Conservation (phyloP, 1,140 invertebrate genomes). For the Odontomachus brunneus region DNA sequence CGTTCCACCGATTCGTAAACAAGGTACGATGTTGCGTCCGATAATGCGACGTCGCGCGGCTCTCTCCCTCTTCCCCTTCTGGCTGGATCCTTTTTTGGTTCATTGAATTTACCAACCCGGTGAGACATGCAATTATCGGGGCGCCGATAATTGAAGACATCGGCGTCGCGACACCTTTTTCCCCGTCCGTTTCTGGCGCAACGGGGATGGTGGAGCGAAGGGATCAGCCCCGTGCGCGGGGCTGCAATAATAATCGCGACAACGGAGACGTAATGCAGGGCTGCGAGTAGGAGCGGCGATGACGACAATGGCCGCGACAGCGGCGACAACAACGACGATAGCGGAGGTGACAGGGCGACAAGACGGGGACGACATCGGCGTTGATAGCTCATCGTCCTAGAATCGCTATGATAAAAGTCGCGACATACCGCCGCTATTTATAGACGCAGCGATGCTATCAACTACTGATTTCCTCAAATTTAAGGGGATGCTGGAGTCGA, state of each 20-base stretch:
- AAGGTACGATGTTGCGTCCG: not conserved
- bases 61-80: not conserved
- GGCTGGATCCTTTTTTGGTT: constrained; percentile 11
- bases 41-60: no score
- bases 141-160: constrained; percentile 50
- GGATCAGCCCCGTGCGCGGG: constrained; percentile 29
- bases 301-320: constrained; percentile 58
- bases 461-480: no score
- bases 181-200: not conserved
- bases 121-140: constrained; percentile 43
- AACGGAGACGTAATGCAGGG: constrained; percentile 47
- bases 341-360: constrained; percentile 41
- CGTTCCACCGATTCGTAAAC: constrained; percentile 3
- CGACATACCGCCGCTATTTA: no score
- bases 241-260: constrained; percentile 50
- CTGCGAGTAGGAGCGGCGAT: constrained; percentile 28
- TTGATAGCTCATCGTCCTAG: constrained; percentile 47
- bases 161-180: constrained; percentile 18
- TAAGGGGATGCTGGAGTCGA: no score
- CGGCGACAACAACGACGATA: constrained; percentile 49
- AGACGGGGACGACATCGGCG: constrained; percentile 43
- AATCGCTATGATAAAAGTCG: no score
- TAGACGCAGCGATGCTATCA: no score
- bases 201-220: not conserved
- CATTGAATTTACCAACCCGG: constrained; percentile 30